Base-by-base conservation (phyloP, 2,888 invertebrate genomes). In the Thumatha senex region DNA sequence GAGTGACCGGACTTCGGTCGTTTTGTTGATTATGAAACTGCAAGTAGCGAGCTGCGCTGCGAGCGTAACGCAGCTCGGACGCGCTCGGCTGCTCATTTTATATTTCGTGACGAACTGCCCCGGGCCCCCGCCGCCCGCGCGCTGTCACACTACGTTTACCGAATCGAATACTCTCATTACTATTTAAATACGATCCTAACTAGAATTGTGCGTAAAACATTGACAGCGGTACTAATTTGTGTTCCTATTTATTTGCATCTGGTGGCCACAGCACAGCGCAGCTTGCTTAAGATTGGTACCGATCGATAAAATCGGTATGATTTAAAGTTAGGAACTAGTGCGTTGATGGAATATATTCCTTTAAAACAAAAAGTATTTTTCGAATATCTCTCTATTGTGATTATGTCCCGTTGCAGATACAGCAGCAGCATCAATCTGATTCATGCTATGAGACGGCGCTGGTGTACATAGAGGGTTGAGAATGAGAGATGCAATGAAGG, bases 61-160 rank as follows among this genome's bases (percentile, higher is more conserved):
- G 8, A 31, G 31, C 55, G 48, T 48, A 48, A 47, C 52, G n/a
- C 31, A 51, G 5, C 3, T 48, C 46, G n/a, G 57, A 31, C 44
- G 46, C 57, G 57, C 54, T 51, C 41, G 40, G 46, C 43, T 35
- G 39, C 38, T 3, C 29, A n/a, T 35, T 51, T 40, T 34, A 33
- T 36, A 36, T 46, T 49, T 48, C 46, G 43, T 45, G 46, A 51
- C 48, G 31, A 45, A 7, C 45, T 30, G 48, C 14, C 42, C 38
- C 11, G 34, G 18, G 3, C 18, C 18, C 18, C 3, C 18, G 2
- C 18, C 3, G 3, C 18, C 18, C 18, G 18, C 18, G 2, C 18
- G 42, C 39, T 35, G 29, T 29, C 8, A 31, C 30, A 35, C 14
- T 40, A 44, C 39, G 11, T 45, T 24, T 31, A 40, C 40, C 39